Evolutionary conservation across 2,888 invertebrate species (phyloP), one percentile per base, ranked within the genome.

Genomic region (Diaprepes abbreviatus): DNA sequence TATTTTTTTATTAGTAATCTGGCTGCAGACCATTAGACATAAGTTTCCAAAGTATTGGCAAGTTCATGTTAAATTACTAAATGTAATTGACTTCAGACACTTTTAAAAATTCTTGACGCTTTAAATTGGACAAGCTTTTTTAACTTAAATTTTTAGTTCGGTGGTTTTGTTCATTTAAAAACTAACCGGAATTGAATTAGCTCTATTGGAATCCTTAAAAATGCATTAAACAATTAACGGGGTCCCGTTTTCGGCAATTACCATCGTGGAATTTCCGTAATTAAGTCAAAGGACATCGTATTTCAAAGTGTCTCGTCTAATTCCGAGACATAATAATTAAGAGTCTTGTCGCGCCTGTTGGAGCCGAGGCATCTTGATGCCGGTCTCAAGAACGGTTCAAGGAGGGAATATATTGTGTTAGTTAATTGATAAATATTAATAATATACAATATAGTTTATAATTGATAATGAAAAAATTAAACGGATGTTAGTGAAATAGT

Each of bases 291-390:
- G 79, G 79, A 80, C 79, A 76, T 78, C 80, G 79, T 80, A 80
- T 81, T 80, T 81, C 80, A 80, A 80, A 81, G 80, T 77, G 79
- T 78, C 80, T 80, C 77, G 79, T 78, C 80, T 80, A 79, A 78
- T 79, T 81, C 74, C 76, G 79, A 76, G 77, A 50, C 48, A 50
- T 28, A 14, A 28, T 50, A 50, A 50, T 50, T 50, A 50, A 50
- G 48, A 50, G 28, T 28, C 48, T 50, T 50, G 48, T 50, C 48
- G 48, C 14, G 48, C 28, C 28, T 16, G 48, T 14, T 50, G 48
- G 48, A 50, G 28, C 48, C 48, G 14, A 12, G 9, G 48, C 28
- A 50, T 31, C 28, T 24, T 14, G 48, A 45, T 45, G 17, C 24
- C n/a, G 7, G 24, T 14, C 45, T 45, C 9, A 21, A 24, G 24